Evolutionary conservation across 2,113 vertebrate species (phyloP), one percentile per base, ranked within the genome.

Genomic region (Aspidoscelis tigris): DNA sequence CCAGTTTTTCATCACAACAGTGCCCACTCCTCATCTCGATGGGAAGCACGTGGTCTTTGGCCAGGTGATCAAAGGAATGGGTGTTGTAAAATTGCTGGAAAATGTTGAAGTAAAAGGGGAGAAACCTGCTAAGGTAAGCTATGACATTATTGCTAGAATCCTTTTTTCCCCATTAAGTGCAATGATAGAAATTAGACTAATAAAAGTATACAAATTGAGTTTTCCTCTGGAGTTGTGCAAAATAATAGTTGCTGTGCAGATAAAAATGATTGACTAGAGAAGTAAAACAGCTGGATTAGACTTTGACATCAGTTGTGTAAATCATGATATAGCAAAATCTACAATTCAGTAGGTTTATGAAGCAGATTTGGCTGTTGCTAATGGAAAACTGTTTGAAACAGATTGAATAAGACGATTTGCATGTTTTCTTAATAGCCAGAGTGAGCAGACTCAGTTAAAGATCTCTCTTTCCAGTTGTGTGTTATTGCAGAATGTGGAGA

Each of bases 1-100:
- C 3, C 99, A 99, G 94, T 99, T 99, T 93, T 99, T 99, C 70
- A 98, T 99, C 93, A 99, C 97, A 58, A 99, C 97, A 0, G 97
- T 98, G 71, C 96, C 98, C 47, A 98, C 98, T 22, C 95, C 98
- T 8, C 99, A 99, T 88, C 90, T 99, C 89, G 98, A 99, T 53
- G 96, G 93, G 61, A 99, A 99, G 77, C 98, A 99, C 0, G 98
- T 99, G 61, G 96, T 99, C 33, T 99, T 99, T 71, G 99, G 99
- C 61, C 98, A 98, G 88, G 96, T 99, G 80, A 89, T 99, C 71
- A 98, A 98, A 94, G 98, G 99, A 80, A 95, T 98, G 93, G 98
- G 98, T 24, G 89, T 99, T 58, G 94, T 97, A 70, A 99, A 97
- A 90, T 94, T 97, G 74, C 86, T 99, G 89, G 99, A 99, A 94